Conservation (phyloP, 2,797 vertebrate species). For the Oreochromis mossambicus region DNA sequence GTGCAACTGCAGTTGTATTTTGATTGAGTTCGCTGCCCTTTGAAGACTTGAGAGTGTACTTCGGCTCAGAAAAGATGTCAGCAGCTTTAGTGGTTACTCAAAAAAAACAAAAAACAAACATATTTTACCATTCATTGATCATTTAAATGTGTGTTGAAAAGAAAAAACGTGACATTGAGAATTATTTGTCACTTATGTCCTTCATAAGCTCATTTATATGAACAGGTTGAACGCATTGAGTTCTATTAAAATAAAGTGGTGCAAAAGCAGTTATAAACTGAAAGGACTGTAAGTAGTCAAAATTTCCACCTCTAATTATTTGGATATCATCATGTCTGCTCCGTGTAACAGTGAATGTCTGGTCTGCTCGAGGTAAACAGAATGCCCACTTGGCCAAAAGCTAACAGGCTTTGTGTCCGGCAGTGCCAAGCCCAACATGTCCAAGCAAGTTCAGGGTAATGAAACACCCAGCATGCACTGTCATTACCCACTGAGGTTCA, state of each 20-base stretch:
- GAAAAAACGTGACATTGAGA: background rate
- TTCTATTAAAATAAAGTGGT: background rate
- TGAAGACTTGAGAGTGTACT: background rate
- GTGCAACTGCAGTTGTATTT: background rate
- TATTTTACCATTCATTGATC: background rate
- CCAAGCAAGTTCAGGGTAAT: slow-evolving; percentile 31
- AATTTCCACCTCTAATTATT: background rate
- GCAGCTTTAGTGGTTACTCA: background rate
- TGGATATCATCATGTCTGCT: background rate
- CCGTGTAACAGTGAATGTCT: background rate
- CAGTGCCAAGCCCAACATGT: slow-evolving; percentile 10
- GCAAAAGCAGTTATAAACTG: background rate
- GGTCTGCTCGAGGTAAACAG: background rate
- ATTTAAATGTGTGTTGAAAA: background rate
- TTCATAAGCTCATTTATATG: background rate
- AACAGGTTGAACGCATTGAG: background rate
- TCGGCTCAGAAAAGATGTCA: background rate
- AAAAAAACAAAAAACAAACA: background rate
- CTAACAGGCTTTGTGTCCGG: background rate
- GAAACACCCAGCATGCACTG: slow-evolving; percentile 46
- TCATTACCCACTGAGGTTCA: slow-evolving; percentile 33
- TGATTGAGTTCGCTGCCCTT: background rate
- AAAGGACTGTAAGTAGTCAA: background rate
- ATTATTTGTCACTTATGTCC: background rate
- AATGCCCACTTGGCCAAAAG: background rate